Base-by-base conservation (phyloP, 2,113 vertebrate species). In the Stigmatopora nigra region DNA sequence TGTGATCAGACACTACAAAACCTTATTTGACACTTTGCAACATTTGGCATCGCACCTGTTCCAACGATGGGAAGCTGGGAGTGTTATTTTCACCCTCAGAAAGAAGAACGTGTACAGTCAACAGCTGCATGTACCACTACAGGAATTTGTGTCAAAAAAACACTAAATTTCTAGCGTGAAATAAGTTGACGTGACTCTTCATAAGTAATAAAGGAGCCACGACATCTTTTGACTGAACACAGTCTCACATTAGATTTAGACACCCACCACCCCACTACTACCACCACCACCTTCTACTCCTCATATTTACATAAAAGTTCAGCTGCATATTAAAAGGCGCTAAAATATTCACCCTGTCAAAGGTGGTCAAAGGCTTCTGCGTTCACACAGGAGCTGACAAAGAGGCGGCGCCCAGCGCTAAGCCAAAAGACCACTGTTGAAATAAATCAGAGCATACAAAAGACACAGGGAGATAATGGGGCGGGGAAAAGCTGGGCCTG, bases 361-460 rank as follows among this genome's bases (percentile, higher is more conserved):
- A 88, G 83, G 86, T 85, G 86, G 88, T 90, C 91, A 91, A 91
- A 91, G 89, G 88, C 89, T 90, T 77, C 88, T 85, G 85, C 83
- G 82, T 92, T 92, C 91, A 92, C 90, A 92, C 90, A 91, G 88
- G 86, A 88, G 86, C 86, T 88, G 88, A 92, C 90, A 91, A 92
- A 91, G 89, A 88, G 86, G 87, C 89, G 89, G 89, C 83, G 80
- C 89, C 85, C 78, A 89, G 82, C 63, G 82, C 89, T 83, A 74
- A 84, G 87, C 87, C 84, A 78, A 87, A 88, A 88, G 83, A 81
- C 85, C 82, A 88, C 84, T 86, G 88, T 86, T 89, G 87, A 92
- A 91, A 91, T 91, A 91, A 92, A 92, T 92, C 90, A 92, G 88
- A 82, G 84, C 86, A 88, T 87, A 89, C 86, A 89, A 89, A 56